Conservation (phyloP, 2,888 invertebrate species). For the Dryobotodes eremita region DNA sequence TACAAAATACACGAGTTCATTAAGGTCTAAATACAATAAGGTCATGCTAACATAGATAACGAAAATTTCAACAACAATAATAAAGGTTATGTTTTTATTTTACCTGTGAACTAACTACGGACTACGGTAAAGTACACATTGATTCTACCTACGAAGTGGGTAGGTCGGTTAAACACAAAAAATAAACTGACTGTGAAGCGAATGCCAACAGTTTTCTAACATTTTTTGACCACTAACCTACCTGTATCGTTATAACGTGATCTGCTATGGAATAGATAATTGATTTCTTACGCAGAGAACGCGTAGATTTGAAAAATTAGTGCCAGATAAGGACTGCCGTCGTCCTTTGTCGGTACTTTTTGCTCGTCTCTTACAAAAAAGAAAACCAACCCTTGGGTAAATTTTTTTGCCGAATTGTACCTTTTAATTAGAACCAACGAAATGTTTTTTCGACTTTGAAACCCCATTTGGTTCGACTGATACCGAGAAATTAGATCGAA, state of each 20-base stretch:
- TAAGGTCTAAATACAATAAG: slow-evolving; percentile 14
- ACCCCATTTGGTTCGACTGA: slow-evolving; percentile 54
- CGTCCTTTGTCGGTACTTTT: slow-evolving; percentile 87
- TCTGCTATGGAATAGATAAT: slow-evolving; percentile 71
- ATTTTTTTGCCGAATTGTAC: slow-evolving; percentile 84
- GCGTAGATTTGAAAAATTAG: slow-evolving; percentile 80
- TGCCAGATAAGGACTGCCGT: slow-evolving; percentile 79
- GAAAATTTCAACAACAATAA: slow-evolving; percentile 16
- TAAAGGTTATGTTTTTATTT: not conserved
- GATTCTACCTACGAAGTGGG: slow-evolving; percentile 23
- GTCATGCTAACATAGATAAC: slow-evolving; percentile 19
- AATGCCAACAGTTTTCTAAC: slow-evolving; percentile 34
- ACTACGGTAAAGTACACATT: slow-evolving; percentile 34
- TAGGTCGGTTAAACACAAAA: slow-evolving; percentile 4
- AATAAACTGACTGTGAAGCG: slow-evolving; percentile 28
- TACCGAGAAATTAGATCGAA: slow-evolving; percentile 64
- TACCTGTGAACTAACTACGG: slow-evolving; percentile 27
- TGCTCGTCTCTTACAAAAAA: slow-evolving; percentile 80
- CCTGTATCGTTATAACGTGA: slow-evolving; percentile 61
- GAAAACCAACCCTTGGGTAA: slow-evolving; percentile 82
- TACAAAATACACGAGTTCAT: not conserved
- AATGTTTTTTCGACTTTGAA: slow-evolving; percentile 68
- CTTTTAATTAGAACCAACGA: slow-evolving; percentile 86
- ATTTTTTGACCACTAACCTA: slow-evolving; percentile 50
- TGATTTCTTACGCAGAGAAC: slow-evolving; percentile 78